Conservation (phyloP, 2,888 invertebrate genomes). For the Leuctra nigra region DNA sequence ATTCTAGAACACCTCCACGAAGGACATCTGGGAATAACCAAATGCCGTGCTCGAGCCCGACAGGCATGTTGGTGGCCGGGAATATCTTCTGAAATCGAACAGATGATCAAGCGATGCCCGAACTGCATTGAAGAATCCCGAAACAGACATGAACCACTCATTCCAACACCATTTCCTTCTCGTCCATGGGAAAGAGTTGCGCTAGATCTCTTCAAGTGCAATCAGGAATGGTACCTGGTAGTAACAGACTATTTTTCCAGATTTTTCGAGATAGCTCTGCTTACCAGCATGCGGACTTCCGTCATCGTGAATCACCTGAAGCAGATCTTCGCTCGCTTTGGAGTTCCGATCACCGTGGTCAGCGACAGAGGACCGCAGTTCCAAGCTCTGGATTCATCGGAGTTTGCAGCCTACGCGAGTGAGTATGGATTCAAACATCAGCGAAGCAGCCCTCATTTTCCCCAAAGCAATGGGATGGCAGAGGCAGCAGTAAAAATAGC, state of each 20-base stretch:
- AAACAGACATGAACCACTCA: conserved; percentile 27
- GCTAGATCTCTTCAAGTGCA: conserved; percentile 29
- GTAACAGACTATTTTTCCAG: conserved; percentile 30
- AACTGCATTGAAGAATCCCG: conserved; percentile 25
- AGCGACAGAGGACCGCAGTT: conserved; percentile 31
- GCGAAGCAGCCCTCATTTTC: conserved; percentile 30
- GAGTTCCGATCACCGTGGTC: conserved; percentile 29
- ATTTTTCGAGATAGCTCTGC: conserved; percentile 27
- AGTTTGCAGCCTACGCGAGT: conserved; percentile 21
- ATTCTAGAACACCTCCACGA: conserved; percentile 29
- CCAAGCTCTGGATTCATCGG: background rate
- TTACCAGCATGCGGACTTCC: conserved; percentile 18
- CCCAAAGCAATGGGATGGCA: conserved; percentile 29
- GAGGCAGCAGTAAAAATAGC: conserved; percentile 30
- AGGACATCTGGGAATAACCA: conserved; percentile 32
- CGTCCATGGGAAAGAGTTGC: conserved; percentile 31
- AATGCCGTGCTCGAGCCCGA: conserved; percentile 29
- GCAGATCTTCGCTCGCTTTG: conserved; percentile 30
- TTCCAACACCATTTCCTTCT: conserved; percentile 27
- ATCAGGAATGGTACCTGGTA: conserved; percentile 29
- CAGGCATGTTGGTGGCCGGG: conserved; percentile 32
- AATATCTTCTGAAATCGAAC: conserved; percentile 24
- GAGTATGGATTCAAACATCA: conserved; percentile 25
- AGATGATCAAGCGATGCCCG: conserved; percentile 26
- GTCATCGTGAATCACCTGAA: conserved; percentile 23